These are phyloP conservation scores for Cariama cristata DNA, from an alignment of 2,113 vertebrate species.

Conservation along the genomic window DNA sequence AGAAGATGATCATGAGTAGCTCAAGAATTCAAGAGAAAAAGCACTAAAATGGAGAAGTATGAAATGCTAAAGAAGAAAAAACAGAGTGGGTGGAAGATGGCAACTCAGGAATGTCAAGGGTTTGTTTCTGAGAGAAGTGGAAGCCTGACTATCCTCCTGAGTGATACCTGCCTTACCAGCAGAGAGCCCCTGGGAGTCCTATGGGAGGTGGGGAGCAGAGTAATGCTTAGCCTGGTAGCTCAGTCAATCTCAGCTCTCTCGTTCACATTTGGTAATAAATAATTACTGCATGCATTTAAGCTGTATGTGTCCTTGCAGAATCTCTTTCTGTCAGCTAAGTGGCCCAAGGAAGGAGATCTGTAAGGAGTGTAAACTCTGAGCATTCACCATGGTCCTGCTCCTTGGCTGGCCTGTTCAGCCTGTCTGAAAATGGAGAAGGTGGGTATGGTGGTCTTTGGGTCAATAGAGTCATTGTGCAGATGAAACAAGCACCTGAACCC, in stretches of 20 bases:
- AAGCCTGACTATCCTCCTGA: neutral
- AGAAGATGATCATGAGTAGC: neutral
- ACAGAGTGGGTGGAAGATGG: neutral
- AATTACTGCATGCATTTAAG: neutral
- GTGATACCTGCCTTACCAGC: neutral
- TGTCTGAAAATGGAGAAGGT: neutral
- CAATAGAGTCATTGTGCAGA: neutral
- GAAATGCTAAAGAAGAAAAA: neutral
- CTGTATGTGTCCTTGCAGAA: neutral
- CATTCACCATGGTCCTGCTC: neutral
- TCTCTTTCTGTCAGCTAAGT: neutral
- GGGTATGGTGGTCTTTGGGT: neutral
- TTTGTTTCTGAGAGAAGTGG: neutral
- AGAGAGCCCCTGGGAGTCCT: neutral
- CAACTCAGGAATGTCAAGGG: neutral
- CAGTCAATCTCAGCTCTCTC: neutral
- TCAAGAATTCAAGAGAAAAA: neutral
- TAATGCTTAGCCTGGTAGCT: neutral
- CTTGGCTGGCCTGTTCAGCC: neutral
- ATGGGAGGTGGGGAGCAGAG: neutral
- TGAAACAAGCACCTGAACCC: neutral
- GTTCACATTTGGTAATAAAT: neutral
- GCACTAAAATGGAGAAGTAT: neutral
- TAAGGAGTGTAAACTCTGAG: neutral
- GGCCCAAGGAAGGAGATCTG: neutral